These are phyloP conservation scores for Hypomesus transpacificus DNA, from an alignment of 2,113 vertebrate species.

Conservation along the genomic window DNA sequence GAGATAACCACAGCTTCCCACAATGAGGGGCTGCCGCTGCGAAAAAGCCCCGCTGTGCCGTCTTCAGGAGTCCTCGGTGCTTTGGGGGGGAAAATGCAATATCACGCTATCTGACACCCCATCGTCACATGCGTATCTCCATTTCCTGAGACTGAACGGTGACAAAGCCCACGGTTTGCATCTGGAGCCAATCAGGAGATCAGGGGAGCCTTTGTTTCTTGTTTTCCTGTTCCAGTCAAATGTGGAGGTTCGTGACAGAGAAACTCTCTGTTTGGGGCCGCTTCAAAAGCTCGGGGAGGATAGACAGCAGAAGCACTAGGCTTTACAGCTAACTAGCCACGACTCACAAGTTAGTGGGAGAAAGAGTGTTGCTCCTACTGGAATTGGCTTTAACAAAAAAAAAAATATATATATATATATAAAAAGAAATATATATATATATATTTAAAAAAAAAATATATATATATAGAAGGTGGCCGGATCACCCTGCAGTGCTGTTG, in stretches of 20 bases:
- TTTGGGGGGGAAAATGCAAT: conserved; percentile 63
- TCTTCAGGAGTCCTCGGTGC: conserved; percentile 44
- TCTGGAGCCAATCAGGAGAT: conserved; percentile 53
- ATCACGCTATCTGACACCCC: conserved; percentile 68
- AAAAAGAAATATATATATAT: neutral
- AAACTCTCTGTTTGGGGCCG: conserved; percentile 22
- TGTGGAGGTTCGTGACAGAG: conserved; percentile 56
- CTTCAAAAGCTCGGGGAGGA: conserved; percentile 25
- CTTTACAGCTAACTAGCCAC: neutral
- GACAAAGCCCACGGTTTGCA: conserved; percentile 53
- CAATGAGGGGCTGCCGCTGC: conserved; percentile 41
- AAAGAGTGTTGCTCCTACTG: too few species aligned
- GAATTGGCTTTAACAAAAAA: too few species aligned
- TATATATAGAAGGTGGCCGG: neutral
- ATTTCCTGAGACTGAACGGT: conserved; percentile 59
- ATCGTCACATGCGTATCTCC: conserved; percentile 64
- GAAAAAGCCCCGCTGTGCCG: conserved; percentile 47
- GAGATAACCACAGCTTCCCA: conserved; percentile 54
- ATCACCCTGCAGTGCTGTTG: conserved; percentile 17
- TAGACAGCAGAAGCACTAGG: neutral
- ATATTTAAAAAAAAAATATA: neutral
- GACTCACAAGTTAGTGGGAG: too few species aligned
- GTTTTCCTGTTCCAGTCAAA: conserved; percentile 49
- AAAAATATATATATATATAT: neutral
- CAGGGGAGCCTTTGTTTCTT: conserved; percentile 46